phyloP scores from a whole-genome alignment of 2,797 vertebrate species.

The Adelosebastes latens region DNA sequence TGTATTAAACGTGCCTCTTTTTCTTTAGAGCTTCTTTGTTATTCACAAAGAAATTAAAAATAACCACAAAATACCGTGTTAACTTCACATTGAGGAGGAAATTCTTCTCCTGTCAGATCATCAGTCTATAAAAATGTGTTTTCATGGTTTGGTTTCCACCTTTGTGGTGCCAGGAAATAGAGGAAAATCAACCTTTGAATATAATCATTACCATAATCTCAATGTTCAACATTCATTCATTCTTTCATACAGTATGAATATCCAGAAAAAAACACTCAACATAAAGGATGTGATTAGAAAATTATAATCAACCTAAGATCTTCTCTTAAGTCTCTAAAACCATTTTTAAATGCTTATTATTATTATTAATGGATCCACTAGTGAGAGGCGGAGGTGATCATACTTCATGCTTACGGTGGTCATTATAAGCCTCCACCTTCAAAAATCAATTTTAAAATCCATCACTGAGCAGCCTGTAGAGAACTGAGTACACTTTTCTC shows the following conservation, averaged over 20 bases:
- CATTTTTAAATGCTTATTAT: background rate
- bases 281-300: background rate
- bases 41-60: too few species aligned
- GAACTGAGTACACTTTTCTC: background rate
- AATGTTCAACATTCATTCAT: too few species aligned
- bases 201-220: background rate
- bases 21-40: background rate
- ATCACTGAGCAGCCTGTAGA: background rate
- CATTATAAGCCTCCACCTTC: background rate
- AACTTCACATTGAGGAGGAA: background rate
- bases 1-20: too few species aligned
- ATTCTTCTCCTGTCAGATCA: background rate
- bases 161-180: background rate
- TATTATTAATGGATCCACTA: background rate
- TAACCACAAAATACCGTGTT: background rate
- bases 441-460: slow-evolving; percentile 7
- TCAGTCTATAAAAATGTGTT: background rate
- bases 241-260: background rate
- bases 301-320: background rate
- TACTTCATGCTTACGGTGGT: background rate
- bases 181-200: background rate
- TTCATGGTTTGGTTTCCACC: background rate
- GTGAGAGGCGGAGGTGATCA: background rate
- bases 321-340: background rate
- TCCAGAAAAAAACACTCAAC: background rate